phyloP scores from a whole-genome alignment of 1,140 invertebrate genomes.

The Ylistrum balloti region DNA sequence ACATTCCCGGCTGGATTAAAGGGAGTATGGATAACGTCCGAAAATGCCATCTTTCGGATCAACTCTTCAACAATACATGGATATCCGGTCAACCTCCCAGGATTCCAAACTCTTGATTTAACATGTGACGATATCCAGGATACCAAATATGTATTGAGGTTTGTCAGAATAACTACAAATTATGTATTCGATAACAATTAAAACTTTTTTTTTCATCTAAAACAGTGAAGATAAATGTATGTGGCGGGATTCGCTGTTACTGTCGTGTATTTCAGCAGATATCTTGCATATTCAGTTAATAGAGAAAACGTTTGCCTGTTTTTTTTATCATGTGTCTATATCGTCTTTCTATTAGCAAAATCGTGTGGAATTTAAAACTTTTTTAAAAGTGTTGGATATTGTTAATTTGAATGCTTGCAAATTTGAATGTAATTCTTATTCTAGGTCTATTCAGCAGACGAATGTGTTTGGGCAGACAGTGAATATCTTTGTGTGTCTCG shows the following conservation, averaged over 20 bases:
- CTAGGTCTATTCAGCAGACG: background rate
- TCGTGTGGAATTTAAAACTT: no score
- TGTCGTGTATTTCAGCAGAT: no score
- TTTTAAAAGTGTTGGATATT: no score
- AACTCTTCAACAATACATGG: background rate
- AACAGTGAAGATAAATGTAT: no score
- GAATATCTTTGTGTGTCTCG: background rate
- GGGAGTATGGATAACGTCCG: background rate
- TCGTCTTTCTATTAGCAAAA: no score
- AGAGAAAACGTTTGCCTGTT: no score
- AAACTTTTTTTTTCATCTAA: no score
- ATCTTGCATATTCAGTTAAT: no score
- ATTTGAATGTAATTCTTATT: background rate
- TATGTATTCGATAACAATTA: no score
- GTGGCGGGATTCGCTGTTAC: no score
- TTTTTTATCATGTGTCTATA: no score
- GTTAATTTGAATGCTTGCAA: no score
- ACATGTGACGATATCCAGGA: background rate
- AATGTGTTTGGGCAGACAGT: background rate
- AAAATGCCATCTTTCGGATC: background rate
- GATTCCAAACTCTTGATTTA: background rate
- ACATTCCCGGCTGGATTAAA: background rate
- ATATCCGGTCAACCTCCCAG: background rate
- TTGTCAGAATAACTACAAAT: background rate
- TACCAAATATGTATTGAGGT: conserved; percentile 3